Percentiles rank a stretch among this genome's conserved stretches.
Conservation (phyloP, 2,888 invertebrate species). For the Acleris literana region DNA sequence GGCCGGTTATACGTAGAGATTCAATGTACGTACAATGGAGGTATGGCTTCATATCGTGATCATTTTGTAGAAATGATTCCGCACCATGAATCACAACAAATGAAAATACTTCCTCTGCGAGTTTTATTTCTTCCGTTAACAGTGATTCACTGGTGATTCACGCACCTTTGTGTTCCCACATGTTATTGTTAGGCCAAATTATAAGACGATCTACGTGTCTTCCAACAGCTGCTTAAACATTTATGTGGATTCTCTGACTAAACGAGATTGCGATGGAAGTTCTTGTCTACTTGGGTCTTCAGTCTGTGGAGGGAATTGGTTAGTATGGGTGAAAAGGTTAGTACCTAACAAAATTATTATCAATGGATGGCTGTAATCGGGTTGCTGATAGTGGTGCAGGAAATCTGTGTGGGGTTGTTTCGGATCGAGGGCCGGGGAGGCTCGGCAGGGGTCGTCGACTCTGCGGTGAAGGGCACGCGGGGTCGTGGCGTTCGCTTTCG, state of each 20-base stretch:
- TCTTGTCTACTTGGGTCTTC: background rate
- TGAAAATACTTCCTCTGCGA: constrained; percentile 28
- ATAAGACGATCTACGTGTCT: constrained; percentile 2
- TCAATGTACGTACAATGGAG: background rate
- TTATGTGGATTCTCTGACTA: background rate
- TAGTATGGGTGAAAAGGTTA: no score
- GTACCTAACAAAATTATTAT: constrained; percentile 1
- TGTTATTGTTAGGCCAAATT: constrained; percentile 21
- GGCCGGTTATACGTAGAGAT: constrained; percentile 5
- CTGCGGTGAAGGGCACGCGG: constrained; percentile 77
- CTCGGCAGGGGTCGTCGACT: constrained; percentile 75
- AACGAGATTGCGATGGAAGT: background rate
- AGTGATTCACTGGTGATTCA: constrained; percentile 33
- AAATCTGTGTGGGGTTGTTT: constrained; percentile 56
- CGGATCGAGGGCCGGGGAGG: constrained; percentile 46
- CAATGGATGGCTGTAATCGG: constrained; percentile 55
- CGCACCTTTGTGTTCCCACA: constrained; percentile 22
- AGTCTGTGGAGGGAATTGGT: no score
- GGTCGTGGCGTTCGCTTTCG: constrained; percentile 79
- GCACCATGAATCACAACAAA: constrained; percentile 24
- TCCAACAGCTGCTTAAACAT: constrained; percentile 13
- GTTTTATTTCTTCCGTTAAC: constrained; percentile 29
- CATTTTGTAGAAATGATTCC: constrained; percentile 21
- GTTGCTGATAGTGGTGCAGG: constrained; percentile 68
- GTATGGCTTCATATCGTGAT: constrained; percentile 6